A percentile compares a stretch with the other conserved stretches of the same genome.
Conservation (phyloP, 2,797 vertebrate genomes). For the Bovichtus variegatus region DNA sequence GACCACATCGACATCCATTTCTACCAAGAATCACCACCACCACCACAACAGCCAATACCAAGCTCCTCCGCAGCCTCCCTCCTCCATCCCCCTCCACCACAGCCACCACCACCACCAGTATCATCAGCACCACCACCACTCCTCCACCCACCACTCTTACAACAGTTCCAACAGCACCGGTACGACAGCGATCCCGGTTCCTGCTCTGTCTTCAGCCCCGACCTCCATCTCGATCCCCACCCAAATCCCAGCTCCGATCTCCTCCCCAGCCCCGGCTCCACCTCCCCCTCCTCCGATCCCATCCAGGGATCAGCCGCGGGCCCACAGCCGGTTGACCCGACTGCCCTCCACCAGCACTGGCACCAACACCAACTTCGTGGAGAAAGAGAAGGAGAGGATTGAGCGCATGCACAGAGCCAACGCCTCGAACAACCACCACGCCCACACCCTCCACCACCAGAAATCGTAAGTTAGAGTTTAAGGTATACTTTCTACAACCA, state of each 20-base stretch:
- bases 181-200: slow-evolving; percentile 27
- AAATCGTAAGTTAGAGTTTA: slow-evolving; percentile 76
- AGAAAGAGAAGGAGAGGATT: slow-evolving; percentile 84
- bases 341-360: slow-evolving; percentile 86
- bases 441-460: slow-evolving; percentile 80
- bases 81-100: slow-evolving; percentile 67
- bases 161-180: slow-evolving; percentile 68
- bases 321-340: slow-evolving; percentile 87
- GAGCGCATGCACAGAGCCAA: slow-evolving; percentile 85
- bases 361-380: slow-evolving; percentile 88
- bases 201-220: slow-evolving; percentile 30
- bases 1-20: slow-evolving; percentile 39
- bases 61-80: slow-evolving; percentile 51
- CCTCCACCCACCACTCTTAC: slow-evolving; percentile 65
- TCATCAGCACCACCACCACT: slow-evolving; percentile 57
- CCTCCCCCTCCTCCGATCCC: slow-evolving; percentile 77
- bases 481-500: slow-evolving; percentile 19
- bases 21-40: slow-evolving; percentile 57
- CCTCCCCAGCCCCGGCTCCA: slow-evolving; percentile 58
- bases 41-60: slow-evolving; percentile 73
- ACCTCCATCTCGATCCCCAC: slow-evolving; percentile 60
- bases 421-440: slow-evolving; percentile 78
- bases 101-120: slow-evolving; percentile 65
- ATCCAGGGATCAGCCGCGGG: slow-evolving; percentile 79
- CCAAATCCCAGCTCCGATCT: slow-evolving; percentile 55